These are phyloP conservation scores for Nyctibius bracteatus DNA, from an alignment of 2,113 vertebrate species.

Conservation along the genomic window DNA sequence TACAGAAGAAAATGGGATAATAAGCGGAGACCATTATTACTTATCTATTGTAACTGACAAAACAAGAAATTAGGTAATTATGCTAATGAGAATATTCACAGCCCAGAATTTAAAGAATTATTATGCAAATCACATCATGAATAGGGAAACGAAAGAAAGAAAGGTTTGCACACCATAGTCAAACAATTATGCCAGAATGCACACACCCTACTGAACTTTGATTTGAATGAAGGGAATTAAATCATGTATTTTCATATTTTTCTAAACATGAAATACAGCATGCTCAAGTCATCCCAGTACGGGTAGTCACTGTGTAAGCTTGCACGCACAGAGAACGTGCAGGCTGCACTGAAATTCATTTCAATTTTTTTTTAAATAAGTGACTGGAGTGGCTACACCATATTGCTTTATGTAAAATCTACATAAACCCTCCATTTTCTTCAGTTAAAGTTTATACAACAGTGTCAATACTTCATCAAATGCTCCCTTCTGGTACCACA, in stretches of 20 bases:
- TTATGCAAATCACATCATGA: conserved; percentile 54
- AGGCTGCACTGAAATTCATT: not conserved
- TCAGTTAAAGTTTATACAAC: not conserved
- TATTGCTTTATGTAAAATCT: not conserved
- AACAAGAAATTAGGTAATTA: conserved; percentile 55
- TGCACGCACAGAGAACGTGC: not conserved
- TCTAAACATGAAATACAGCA: not conserved
- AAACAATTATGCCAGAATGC: not conserved
- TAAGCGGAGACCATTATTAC: conserved; percentile 8
- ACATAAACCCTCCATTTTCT: not conserved
- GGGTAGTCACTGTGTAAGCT: not conserved
- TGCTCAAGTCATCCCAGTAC: not conserved
- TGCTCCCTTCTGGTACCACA: not conserved
- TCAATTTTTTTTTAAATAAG: not conserved
- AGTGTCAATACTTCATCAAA: not conserved
- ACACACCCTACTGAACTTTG: conserved; percentile 12
- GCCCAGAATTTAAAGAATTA: conserved; percentile 7
- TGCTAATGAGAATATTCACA: conserved; percentile 53
- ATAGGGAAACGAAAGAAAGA: not conserved
- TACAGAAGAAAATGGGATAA: not conserved
- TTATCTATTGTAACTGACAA: conserved; percentile 35
- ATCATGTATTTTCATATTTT: not conserved
- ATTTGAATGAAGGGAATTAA: not conserved
- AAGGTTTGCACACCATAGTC: not conserved
- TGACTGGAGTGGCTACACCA: not conserved